Percentiles rank a stretch among this genome's conserved stretches.
These are phyloP conservation scores for Drosophila histrio DNA, from an alignment of 2,888 invertebrate species.

Conservation along the genomic window DNA sequence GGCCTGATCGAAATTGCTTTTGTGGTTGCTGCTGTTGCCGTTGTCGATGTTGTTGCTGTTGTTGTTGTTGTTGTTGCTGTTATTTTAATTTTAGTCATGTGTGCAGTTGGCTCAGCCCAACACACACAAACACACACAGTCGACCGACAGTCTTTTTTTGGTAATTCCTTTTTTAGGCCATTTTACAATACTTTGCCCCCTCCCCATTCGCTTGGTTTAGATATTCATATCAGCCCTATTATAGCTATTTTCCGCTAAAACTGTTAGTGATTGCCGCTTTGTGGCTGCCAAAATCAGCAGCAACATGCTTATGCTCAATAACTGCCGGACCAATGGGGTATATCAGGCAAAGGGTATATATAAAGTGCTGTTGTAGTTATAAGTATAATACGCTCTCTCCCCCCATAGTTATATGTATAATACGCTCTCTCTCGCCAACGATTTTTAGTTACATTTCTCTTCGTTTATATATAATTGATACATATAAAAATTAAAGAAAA, in stretches of 20 bases:
- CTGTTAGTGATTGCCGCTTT: slow-evolving; percentile 80
- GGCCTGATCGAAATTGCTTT: slow-evolving; percentile 81
- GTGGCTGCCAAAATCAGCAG: slow-evolving; percentile 46
- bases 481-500: too few relatives aligned
- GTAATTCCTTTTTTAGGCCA: slow-evolving; percentile 62
- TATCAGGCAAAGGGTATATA: not conserved
- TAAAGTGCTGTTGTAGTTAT: too few relatives aligned
- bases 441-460: too few relatives aligned
- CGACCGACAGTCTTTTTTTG: slow-evolving; percentile 26
- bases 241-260: slow-evolving; percentile 80
- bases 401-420: too few relatives aligned
- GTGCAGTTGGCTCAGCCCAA: slow-evolving; percentile 60
- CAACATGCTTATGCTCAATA: slow-evolving; percentile 9
- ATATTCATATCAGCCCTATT: slow-evolving; percentile 81
- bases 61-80: slow-evolving; percentile 57
- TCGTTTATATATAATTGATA: too few relatives aligned
- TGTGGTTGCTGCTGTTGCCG: slow-evolving; percentile 67
- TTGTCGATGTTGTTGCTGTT: slow-evolving; percentile 7
- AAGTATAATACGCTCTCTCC: too few relatives aligned
- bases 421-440: too few relatives aligned
- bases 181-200: slow-evolving; percentile 72
- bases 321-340: not conserved
- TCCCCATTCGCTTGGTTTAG: slow-evolving; percentile 64
- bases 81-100: slow-evolving; percentile 75
- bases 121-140: too few relatives aligned